Percentiles rank a stretch among this genome's conserved stretches.
Evolutionary conservation across 2,888 invertebrate species (phyloP).

Genomic region (Opisthograptis luteolata): DNA sequence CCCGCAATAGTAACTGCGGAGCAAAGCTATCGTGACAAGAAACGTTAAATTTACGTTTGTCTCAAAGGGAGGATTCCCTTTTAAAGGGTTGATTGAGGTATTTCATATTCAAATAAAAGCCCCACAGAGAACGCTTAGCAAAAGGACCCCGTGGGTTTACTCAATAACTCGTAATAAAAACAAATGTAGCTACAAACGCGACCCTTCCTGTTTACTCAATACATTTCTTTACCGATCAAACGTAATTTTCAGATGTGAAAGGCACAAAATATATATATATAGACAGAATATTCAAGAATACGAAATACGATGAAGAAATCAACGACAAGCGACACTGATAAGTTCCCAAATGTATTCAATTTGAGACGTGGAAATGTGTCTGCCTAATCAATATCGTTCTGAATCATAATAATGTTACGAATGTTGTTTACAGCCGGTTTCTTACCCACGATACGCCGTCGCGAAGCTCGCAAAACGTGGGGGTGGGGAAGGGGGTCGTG

Average conservation of each 20-base stretch:
- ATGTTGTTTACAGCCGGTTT: slow-evolving; percentile 32
- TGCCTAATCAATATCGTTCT: slow-evolving; percentile 31
- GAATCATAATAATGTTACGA: slow-evolving; percentile 33
- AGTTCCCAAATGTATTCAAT: slow-evolving; percentile 23
- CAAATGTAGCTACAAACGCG: slow-evolving; percentile 67
- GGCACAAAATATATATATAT: slow-evolving; percentile 39
- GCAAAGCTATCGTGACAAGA: background rate
- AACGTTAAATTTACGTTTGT: slow-evolving; percentile 17
- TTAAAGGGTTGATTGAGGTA: slow-evolving; percentile 43
- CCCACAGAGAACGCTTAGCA: slow-evolving; percentile 50
- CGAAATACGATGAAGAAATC: slow-evolving; percentile 34
- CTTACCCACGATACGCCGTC: slow-evolving; percentile 18
- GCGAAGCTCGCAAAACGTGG: slow-evolving; percentile 29
- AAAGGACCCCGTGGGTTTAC: slow-evolving; percentile 51
- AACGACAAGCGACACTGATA: slow-evolving; percentile 18
- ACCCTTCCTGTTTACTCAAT: slow-evolving; percentile 65
- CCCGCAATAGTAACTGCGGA: too few species aligned
- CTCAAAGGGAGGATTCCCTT: slow-evolving; percentile 29
- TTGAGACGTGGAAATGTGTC: slow-evolving; percentile 19
- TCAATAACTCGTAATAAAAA: slow-evolving; percentile 74
- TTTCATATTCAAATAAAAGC: slow-evolving; percentile 62
- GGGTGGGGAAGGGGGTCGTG: slow-evolving; percentile 43
- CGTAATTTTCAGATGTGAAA: slow-evolving; percentile 56
- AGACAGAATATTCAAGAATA: slow-evolving; percentile 33
- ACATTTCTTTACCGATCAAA: slow-evolving; percentile 63